These are phyloP conservation scores for Troides oblongomaculatus DNA, from an alignment of 2,888 invertebrate species.

Conservation along the genomic window DNA sequence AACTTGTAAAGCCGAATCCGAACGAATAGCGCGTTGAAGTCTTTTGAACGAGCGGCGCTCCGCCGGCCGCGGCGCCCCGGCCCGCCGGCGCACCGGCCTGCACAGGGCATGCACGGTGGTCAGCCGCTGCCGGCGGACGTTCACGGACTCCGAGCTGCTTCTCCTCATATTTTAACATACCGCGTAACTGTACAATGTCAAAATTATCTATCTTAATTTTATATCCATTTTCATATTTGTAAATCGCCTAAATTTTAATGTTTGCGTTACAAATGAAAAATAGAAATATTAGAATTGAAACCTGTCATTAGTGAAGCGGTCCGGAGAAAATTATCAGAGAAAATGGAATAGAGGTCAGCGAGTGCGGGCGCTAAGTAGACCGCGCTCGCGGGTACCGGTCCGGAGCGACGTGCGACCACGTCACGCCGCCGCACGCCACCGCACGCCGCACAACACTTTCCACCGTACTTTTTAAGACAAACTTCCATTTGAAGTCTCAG, in stretches of 20 bases:
- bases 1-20: neutral
- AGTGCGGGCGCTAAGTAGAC: constrained; percentile 18
- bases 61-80: constrained; percentile 2
- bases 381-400: constrained; percentile 25
- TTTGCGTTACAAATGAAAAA: too few relatives aligned
- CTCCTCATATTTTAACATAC: too few relatives aligned
- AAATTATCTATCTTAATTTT: too few relatives aligned
- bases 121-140: too few relatives aligned
- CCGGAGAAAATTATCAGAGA: constrained; percentile 3
- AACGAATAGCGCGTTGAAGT: constrained; percentile 24
- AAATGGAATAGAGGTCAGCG: constrained; percentile 17
- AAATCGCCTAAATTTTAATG: too few relatives aligned
- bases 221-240: too few relatives aligned
- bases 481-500: neutral
- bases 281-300: too few relatives aligned
- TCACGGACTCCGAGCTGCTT: too few relatives aligned
- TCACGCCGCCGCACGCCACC: constrained; percentile 11
- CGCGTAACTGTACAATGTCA: too few relatives aligned
- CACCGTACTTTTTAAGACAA: neutral
- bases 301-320: neutral
- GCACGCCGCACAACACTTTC: constrained; percentile 5
- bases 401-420: constrained; percentile 17
- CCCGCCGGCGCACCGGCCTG: too few relatives aligned
- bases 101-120: too few relatives aligned
- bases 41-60: constrained; percentile 21